phyloP scores from a whole-genome alignment of 2,113 vertebrate genomes.

The Mystacornis crossleyi region DNA sequence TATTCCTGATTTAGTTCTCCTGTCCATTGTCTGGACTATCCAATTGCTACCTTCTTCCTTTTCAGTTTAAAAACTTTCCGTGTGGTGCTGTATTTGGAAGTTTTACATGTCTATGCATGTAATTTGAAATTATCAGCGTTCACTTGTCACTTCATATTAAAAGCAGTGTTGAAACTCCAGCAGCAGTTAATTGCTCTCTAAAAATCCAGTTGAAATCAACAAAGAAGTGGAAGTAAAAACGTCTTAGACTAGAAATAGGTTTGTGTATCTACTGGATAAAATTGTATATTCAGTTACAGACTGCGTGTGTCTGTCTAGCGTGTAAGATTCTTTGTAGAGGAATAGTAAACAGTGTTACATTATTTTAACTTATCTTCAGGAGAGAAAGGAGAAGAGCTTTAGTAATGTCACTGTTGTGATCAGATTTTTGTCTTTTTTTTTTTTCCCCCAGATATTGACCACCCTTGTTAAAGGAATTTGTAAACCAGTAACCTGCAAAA shows the following conservation, averaged over 20 bases:
- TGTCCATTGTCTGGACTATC: not conserved
- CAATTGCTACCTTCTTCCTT: not conserved
- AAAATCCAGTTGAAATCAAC: not conserved
- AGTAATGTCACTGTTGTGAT: not conserved
- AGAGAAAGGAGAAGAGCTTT: not conserved
- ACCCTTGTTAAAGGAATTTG: conserved; percentile 86
- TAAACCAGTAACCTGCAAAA: conserved; percentile 95
- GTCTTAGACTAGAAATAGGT: not conserved
- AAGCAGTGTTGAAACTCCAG: not conserved
- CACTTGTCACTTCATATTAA: not conserved
- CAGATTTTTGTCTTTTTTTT: not conserved
- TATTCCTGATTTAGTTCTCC: not conserved
- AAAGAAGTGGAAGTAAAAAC: not conserved
- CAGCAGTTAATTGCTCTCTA: not conserved
- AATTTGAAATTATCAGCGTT: not conserved
- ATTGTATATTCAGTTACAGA: not conserved
- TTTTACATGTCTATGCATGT: fast-evolving
- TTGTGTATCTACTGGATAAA: not conserved
- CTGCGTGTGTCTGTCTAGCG: not conserved
- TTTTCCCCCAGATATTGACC: conserved; percentile 82
- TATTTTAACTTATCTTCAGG: not conserved
- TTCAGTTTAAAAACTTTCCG: not conserved
- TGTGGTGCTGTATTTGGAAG: not conserved
- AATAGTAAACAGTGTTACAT: not conserved
- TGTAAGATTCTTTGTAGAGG: not conserved